These are phyloP conservation scores for Sebastes oblongus DNA, from an alignment of 2,797 vertebrate genomes.

Conservation along the genomic window DNA sequence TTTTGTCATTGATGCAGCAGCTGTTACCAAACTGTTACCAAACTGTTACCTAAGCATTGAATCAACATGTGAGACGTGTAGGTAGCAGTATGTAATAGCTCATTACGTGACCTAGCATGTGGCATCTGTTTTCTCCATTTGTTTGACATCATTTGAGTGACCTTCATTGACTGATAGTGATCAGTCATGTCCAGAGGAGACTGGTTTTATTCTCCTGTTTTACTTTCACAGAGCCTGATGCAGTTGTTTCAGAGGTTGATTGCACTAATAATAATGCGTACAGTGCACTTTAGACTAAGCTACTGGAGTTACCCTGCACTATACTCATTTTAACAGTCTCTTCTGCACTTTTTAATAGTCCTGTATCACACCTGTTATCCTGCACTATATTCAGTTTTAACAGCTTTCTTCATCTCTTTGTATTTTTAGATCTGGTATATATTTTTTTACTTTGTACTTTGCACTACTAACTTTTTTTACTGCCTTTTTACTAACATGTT, in stretches of 20 bases:
- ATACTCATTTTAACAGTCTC: no score
- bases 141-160: conserved; percentile 16
- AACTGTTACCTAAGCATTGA: background rate
- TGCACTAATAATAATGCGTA: no score
- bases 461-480: no score
- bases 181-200: conserved; percentile 13
- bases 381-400: no score
- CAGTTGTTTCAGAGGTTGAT: background rate
- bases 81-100: background rate
- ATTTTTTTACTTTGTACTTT: no score
- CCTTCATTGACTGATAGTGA: background rate
- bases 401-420: no score
- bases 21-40: background rate
- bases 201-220: conserved; percentile 46
- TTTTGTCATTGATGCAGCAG: background rate
- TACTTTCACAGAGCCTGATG: background rate
- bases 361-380: no score
- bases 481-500: no score
- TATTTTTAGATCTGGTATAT: no score
- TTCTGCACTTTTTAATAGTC: no score
- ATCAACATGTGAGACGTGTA: background rate
- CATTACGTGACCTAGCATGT: background rate
- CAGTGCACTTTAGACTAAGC: no score
- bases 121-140: background rate
- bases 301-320: no score